Base-by-base conservation (phyloP, 2,797 vertebrate species). In the Rhabdophis nuchalis region DNA sequence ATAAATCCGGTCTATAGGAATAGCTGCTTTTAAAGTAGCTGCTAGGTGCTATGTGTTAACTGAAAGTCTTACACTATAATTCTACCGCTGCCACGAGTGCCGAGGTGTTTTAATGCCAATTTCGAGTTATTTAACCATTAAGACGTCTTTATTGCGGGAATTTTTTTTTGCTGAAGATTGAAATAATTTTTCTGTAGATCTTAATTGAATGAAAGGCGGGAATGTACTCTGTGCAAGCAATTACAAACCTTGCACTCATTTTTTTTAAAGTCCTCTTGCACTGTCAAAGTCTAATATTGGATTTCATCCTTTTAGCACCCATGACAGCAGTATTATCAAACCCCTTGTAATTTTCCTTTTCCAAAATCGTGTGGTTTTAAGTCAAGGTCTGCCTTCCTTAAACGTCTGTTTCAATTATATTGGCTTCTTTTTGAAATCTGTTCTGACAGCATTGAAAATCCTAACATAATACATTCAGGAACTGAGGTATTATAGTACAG, bases 321-420 rank as follows among this genome's bases (percentile, higher is more conserved):
- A 88, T 64, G 29, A 14, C n/a, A 52, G 41, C 91, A 92, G 91
- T 91, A 53, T 88, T 91, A 46, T 82, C 77, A 57, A 92, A 14
- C 32, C 8, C 52, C 50, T 52, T n/a, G 36, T 50, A 32, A 9
- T 36, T 56, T 41, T 57, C 52, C 85, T 50, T 32, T 68, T 32
- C 90, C 9, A 86, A 64, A 64, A 20, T 5, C 16, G 32, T 1
- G 9, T 32, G 14, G 27, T 64, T 46, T 82, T 82, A 82, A 46
- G 10, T 82, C 77, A 25, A 25, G 36, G 10, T 46, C 41, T 77
- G 72, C 36, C 36, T 77, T 77, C 36, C 61, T 64, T 16, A 50
- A 3, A 25, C 1, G 2, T 36, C 12, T 41, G 16, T 20, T 68
- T 89, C 11, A 12, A 23, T 53, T 72, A 5, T 54, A n/a, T 72